phyloP scores from a whole-genome alignment of 2,888 invertebrate species.

The Agrypnus murinus region DNA sequence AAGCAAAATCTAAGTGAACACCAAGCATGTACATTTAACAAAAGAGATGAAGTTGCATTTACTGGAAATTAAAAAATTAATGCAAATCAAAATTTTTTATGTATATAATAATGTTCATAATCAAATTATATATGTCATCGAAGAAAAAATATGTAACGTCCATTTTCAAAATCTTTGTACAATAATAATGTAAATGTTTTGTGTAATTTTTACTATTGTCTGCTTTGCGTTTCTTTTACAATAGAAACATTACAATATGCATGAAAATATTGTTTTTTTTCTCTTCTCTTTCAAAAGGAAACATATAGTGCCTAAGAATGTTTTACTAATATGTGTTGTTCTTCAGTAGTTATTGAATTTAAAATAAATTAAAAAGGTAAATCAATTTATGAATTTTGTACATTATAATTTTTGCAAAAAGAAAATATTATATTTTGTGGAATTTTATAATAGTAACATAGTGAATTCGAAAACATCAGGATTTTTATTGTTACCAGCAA shows the following conservation, averaged over 20 bases:
- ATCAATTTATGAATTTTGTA: neutral
- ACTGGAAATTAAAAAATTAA: too few relatives aligned
- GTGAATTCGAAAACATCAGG: neutral
- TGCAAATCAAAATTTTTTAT: too few relatives aligned
- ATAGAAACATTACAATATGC: too few relatives aligned
- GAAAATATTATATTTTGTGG: constrained; percentile 6
- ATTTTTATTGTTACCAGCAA: neutral
- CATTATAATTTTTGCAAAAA: neutral
- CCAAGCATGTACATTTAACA: too few relatives aligned
- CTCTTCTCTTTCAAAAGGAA: constrained; percentile 12
- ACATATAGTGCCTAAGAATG: constrained; percentile 11
- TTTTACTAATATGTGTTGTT: constrained; percentile 1
- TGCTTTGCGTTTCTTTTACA: too few relatives aligned
- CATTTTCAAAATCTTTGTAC: constrained; percentile 24
- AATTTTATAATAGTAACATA: neutral
- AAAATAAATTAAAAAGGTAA: constrained; percentile 1
- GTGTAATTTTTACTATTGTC: constrained; percentile 9
- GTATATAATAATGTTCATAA: too few relatives aligned
- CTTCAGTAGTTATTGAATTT: constrained; percentile 9
- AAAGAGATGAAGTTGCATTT: too few relatives aligned
- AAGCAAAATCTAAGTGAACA: too few relatives aligned
- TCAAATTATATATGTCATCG: constrained; percentile 16
- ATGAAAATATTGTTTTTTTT: too few relatives aligned
- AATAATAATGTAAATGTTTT: constrained; percentile 16
- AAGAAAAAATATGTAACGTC: constrained; percentile 24